Conservation (phyloP, 1,140 invertebrate genomes). For the Telenomus remus region DNA sequence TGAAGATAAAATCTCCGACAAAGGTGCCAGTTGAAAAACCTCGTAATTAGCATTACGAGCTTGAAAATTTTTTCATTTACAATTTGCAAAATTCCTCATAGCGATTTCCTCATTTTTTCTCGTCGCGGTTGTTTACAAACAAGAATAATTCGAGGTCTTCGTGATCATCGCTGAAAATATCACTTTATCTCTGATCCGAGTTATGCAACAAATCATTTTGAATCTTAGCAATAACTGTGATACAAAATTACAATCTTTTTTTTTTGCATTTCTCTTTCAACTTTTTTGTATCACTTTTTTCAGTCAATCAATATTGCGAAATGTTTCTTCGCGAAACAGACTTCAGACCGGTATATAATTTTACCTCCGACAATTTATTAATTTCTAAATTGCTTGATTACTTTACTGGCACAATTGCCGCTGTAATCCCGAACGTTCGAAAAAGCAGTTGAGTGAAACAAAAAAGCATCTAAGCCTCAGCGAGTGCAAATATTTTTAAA, state of each 20-base stretch:
- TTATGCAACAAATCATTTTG: conserved; percentile 21
- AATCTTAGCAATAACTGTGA: conserved; percentile 16
- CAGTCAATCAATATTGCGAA: conserved; percentile 35
- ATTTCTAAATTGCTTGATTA: conserved; percentile 49
- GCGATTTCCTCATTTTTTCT: no score
- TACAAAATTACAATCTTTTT: conserved; percentile 12
- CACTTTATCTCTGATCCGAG: conserved; percentile 13
- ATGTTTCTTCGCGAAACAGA: conserved; percentile 9
- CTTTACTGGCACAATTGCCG: conserved; percentile 36
- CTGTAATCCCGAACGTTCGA: conserved; percentile 21
- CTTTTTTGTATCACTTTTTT: conserved; percentile 7
- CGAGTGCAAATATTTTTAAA: conserved; percentile 19
- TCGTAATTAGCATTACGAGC: no score
- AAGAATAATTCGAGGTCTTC: conserved; percentile 5
- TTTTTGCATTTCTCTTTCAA: neutral
- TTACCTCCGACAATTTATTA: conserved; percentile 44
- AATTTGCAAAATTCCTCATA: no score
- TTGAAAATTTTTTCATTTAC: no score
- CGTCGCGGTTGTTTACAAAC: no score
- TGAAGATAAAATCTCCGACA: no score
- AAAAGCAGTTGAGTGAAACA: conserved; percentile 10
- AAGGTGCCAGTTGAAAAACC: no score
- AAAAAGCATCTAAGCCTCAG: neutral
- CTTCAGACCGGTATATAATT: conserved; percentile 28
- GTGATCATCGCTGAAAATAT: conserved; percentile 24